Evolutionary conservation across 1,140 invertebrate species (phyloP).

Genomic region (Platorchestia sp.): DNA sequence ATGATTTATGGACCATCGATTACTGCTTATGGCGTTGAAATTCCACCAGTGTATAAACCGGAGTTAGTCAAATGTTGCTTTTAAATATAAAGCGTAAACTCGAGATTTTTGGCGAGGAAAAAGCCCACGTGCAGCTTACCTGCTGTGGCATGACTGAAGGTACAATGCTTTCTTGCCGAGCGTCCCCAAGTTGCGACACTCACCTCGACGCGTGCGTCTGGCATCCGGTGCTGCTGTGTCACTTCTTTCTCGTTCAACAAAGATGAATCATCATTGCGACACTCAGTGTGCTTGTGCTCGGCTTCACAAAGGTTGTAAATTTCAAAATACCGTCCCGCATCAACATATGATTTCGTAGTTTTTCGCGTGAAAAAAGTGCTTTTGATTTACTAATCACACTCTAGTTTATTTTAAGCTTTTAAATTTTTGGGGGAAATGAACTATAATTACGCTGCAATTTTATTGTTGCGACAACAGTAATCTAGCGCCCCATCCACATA

Average conservation of each 20-base stretch:
- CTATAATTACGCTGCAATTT: no score
- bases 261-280: not conserved
- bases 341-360: no score
- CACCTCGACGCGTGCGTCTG: not conserved
- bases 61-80: no score
- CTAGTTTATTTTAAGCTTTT: no score
- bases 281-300: not conserved
- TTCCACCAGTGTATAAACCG: not conserved
- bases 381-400: no score
- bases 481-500: not conserved
- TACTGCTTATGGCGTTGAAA: not conserved
- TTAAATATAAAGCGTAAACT: no score
- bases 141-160: not conserved
- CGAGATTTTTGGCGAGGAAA: no score
- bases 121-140: not conserved
- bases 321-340: no score
- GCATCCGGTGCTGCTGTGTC: not conserved
- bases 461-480: not conserved
- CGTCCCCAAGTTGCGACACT: not conserved
- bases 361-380: no score
- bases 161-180: not conserved
- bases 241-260: not conserved
- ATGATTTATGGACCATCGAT: not conserved
- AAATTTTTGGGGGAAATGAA: no score
- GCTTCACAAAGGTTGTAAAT: not conserved